Evolutionary conservation across 92 coral and sea anemone species (phyloP), one percentile per base, ranked within the genome.

Genomic region (Virgularia gustaviana): DNA sequence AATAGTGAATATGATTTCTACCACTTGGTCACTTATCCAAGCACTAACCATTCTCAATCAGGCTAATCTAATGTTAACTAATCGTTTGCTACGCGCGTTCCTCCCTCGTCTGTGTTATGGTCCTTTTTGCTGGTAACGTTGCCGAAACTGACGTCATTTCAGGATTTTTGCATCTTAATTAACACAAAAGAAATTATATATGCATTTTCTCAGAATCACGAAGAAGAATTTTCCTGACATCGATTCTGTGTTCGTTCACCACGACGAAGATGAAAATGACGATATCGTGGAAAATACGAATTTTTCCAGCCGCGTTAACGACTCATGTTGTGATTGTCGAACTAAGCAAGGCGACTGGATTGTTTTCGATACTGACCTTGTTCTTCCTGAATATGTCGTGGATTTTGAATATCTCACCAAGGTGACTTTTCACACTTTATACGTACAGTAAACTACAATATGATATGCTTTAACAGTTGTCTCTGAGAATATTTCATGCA

Each of bases 341-440:
- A 78, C 92, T 47, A 88, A 85, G 39, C 96, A 88, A 81, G 79
- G 91, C 31, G 90, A 86, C 55, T 91, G 97, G 97, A 83, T 81
- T 63, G 85, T 88, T 57, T 86, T 89, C 65, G 92, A 91, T 49
- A 80, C 83, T 54, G 83, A 80, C 53, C 68, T 88, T 83, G 96
- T 88, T 0, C 75, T 91, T 25, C 96, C 97, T 4, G 97, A 91
- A 70, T 91, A 91, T 77, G 96, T 88, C 52, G 97, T 91, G 7
- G 97, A 91, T 72, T 91, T 91, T 70, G 97, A 91, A 49, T 91
- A 88, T 43, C 55, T 80, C 16, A 80, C 90, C 10, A 85, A 79
- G 86, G 95, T 88, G 34, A 12, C 68, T 71, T 23, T 24, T n/a
- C n/a, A n/a, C n/a, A n/a, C n/a, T n/a, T n/a, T 7, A 36, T 43